Conservation (phyloP, 2,113 vertebrate genomes). For the Geococcyx californianus region DNA sequence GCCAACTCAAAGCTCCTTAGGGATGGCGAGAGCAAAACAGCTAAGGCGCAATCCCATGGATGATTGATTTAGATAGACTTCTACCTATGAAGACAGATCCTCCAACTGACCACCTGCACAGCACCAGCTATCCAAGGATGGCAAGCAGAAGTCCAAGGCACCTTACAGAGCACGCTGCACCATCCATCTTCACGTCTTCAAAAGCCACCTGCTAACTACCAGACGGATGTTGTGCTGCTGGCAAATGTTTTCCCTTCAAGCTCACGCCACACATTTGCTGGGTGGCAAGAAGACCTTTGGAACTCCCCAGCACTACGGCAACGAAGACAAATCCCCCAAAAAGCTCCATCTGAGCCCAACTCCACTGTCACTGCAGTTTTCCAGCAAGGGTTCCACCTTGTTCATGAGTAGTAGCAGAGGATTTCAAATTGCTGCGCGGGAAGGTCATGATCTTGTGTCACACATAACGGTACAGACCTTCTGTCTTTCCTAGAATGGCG, state of each 20-base stretch:
- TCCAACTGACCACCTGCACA: not conserved
- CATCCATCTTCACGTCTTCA: not conserved
- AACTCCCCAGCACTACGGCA: not conserved
- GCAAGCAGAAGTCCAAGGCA: not conserved
- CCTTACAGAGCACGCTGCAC: not conserved
- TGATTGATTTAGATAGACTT: not conserved
- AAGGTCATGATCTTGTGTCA: rapidly evolving
- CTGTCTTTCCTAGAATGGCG: not conserved
- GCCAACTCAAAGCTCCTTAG: not conserved
- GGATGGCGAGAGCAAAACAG: not conserved
- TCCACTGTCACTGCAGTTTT: not conserved
- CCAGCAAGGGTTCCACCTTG: not conserved
- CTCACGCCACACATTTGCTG: not conserved
- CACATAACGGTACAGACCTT: not conserved
- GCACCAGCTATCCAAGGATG: not conserved
- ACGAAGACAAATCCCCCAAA: not conserved
- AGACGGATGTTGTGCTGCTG: not conserved
- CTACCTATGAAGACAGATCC: not conserved
- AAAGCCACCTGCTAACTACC: not conserved
- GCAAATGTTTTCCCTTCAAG: not conserved
- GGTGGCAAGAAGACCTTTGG: not conserved
- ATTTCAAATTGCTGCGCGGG: not conserved
- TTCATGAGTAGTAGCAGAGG: not conserved
- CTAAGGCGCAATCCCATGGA: not conserved
- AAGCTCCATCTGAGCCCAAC: not conserved